Evolutionary conservation across 2,113 vertebrate species (phyloP).

Genomic region (Accipiter virgatus): DNA sequence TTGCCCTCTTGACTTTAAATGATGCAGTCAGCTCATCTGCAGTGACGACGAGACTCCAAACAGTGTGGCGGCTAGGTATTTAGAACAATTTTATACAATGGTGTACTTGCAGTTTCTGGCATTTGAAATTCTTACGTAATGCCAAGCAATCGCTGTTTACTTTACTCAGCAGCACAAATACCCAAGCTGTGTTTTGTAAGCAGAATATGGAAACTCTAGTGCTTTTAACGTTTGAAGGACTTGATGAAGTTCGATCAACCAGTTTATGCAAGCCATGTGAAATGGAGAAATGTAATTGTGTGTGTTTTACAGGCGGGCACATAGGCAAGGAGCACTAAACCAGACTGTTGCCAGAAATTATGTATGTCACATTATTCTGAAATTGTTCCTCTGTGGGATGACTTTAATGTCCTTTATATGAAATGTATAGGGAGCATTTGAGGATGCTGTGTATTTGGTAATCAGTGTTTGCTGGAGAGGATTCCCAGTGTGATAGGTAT

Average conservation of each 20-base stretch:
- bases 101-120: background rate
- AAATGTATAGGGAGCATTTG: background rate
- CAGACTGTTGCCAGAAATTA: background rate
- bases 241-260: background rate
- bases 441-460: background rate
- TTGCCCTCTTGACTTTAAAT: background rate
- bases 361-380: background rate
- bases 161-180: background rate
- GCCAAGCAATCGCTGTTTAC: background rate
- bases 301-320: rapidly evolving
- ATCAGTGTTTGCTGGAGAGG: background rate
- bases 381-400: background rate
- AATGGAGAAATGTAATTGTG: background rate
- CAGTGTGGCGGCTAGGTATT: background rate
- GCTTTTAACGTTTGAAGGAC: background rate
- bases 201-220: background rate
- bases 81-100: background rate
- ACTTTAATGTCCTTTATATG: background rate
- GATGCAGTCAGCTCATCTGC: background rate
- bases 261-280: background rate
- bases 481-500: background rate
- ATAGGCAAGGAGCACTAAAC: background rate
- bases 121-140: background rate
- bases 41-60: background rate
- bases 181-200: background rate